Percentiles rank a stretch among this genome's conserved stretches.
Conservation (phyloP, 2,888 invertebrate species). For the Agrenia bidenticulata region DNA sequence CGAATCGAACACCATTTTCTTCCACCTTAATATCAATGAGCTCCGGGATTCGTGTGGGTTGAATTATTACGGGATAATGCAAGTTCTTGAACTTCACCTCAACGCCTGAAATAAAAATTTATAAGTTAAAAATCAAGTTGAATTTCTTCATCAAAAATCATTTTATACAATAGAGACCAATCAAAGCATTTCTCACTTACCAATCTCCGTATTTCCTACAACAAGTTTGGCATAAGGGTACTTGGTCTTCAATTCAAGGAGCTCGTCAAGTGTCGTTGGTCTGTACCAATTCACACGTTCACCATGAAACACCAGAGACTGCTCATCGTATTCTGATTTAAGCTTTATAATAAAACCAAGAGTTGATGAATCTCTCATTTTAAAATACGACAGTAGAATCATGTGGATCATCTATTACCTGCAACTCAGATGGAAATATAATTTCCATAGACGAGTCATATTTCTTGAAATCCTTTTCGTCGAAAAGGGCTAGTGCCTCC, state of each 20-base stretch:
- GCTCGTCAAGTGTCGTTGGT: constrained; percentile 66
- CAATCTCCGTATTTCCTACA: constrained; percentile 87
- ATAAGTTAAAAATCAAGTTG: too few species aligned
- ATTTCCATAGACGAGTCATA: constrained; percentile 82
- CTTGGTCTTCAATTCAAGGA: constrained; percentile 65
- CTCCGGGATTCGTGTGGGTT: constrained; percentile 70
- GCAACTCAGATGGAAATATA: constrained; percentile 81
- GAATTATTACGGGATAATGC: constrained; percentile 76
- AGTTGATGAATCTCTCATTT: too few species aligned
- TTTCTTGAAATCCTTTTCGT: constrained; percentile 67
- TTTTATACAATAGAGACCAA: too few species aligned
- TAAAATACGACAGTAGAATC: too few species aligned
- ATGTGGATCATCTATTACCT: too few species aligned
- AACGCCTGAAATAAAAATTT: constrained; percentile 62
- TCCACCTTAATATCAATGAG: constrained; percentile 63
- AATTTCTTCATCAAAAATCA: too few species aligned
- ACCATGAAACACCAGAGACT: constrained; percentile 35
- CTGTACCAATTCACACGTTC: constrained; percentile 69
- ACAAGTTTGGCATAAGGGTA: constrained; percentile 74
- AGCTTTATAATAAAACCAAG: constrained; percentile 18
- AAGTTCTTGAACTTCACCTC: constrained; percentile 87
- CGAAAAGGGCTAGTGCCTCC: constrained; percentile 57
- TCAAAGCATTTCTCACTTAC: too few species aligned
- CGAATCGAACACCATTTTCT: constrained; percentile 68
- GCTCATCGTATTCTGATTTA: constrained; percentile 36